Percentiles rank a stretch among this genome's conserved stretches.
Conservation (phyloP, 2,113 vertebrate genomes). For the Thamnaconus septentrionalis region DNA sequence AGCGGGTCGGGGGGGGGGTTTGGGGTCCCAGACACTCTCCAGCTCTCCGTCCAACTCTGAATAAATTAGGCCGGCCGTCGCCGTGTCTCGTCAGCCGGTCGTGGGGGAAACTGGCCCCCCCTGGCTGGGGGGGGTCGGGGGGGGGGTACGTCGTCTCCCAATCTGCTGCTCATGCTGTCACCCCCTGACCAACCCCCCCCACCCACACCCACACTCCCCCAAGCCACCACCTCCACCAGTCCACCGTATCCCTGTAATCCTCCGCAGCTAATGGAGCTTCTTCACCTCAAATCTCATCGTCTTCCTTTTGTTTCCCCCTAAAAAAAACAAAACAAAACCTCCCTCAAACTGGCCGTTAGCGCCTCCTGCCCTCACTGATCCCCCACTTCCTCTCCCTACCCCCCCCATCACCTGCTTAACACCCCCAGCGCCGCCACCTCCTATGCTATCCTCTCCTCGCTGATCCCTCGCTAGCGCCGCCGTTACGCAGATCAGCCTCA, state of each 20-base stretch:
- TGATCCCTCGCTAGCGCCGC: too few relatives aligned
- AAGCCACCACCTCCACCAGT: too few relatives aligned
- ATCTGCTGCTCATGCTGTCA: constrained; percentile 36
- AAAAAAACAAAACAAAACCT: not conserved
- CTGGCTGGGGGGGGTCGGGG: constrained; percentile 29
- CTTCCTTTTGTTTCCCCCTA: constrained; percentile 7
- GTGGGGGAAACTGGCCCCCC: constrained; percentile 14
- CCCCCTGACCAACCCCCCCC: constrained; percentile 27
- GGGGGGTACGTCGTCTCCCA: constrained; percentile 46
- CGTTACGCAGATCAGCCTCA: constrained; percentile 12
- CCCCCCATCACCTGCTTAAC: constrained; percentile 40
- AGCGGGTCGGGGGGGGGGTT: constrained; percentile 2
- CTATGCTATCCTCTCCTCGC: too few relatives aligned
- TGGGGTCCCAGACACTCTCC: constrained; percentile 66
- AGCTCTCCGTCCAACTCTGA: constrained; percentile 62
- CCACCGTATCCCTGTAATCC: too few relatives aligned
- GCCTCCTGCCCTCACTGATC: constrained; percentile 8
- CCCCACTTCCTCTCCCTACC: constrained; percentile 14
- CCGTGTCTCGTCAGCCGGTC: too few relatives aligned
- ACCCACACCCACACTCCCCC: constrained; percentile 14
- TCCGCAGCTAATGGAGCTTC: not conserved
- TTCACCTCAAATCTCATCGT: constrained; percentile 14
- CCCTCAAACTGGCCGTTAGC: constrained; percentile 1
- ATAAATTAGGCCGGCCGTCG: constrained; percentile 69
- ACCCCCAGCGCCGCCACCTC: not conserved